phyloP scores from a whole-genome alignment of 2,797 vertebrate species.

The Fundulus diaphanus region DNA sequence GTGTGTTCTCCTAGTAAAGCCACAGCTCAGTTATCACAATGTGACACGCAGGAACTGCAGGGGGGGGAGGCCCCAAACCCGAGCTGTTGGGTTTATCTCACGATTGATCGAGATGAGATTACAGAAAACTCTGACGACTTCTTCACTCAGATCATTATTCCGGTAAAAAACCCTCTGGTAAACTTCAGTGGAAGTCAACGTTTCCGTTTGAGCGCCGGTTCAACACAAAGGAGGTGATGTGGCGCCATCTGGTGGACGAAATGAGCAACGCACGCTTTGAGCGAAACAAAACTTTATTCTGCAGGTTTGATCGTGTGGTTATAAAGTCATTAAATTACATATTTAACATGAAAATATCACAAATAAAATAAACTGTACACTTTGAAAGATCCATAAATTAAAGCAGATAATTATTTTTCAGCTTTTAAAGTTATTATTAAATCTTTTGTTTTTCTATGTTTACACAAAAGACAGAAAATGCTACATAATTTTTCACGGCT shows the following conservation, averaged over 20 bases:
- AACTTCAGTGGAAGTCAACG: background rate
- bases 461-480: background rate
- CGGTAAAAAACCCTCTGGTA: accelerated
- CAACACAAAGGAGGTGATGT: background rate
- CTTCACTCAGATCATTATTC: background rate
- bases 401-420: background rate
- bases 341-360: background rate
- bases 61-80: conserved; percentile 20
- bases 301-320: conserved; percentile 2
- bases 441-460: too few relatives aligned
- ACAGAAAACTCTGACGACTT: background rate
- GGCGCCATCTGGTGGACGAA: conserved; percentile 61
- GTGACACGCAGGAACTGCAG: conserved; percentile 25
- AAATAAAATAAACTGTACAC: conserved; percentile 27
- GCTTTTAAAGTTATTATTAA: too few relatives aligned
- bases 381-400: conserved; percentile 16
- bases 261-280: background rate
- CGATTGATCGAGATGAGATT: background rate
- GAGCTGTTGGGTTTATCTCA: background rate
- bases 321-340: conserved; percentile 35
- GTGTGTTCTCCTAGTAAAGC: conserved; percentile 33
- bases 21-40: conserved; percentile 8
- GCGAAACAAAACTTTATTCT: conserved; percentile 36
- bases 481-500: background rate
- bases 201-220: background rate